These are phyloP conservation scores for Microtus oregoni DNA, from an alignment of 2,113 vertebrate genomes.

Conservation along the genomic window DNA sequence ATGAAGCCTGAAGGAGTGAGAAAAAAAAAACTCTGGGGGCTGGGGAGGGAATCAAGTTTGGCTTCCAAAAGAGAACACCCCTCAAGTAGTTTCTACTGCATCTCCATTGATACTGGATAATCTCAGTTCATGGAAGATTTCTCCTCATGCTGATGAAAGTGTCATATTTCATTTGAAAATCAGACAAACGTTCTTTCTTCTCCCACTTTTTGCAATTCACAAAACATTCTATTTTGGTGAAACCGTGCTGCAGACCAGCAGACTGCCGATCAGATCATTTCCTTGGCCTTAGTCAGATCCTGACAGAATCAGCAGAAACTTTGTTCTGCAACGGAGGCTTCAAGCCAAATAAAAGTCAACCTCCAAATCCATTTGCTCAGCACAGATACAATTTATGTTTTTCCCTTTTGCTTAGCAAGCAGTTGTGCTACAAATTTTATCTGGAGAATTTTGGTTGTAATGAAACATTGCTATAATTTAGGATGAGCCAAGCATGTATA, in stretches of 20 bases:
- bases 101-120: neutral
- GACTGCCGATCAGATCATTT: conserved; percentile 74
- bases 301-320: conserved; percentile 78
- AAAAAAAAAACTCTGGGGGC: neutral
- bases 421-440: conserved; percentile 77
- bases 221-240: conserved; percentile 53
- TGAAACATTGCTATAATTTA: conserved; percentile 81
- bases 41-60: neutral
- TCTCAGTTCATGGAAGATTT: neutral
- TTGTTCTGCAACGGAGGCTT: conserved; percentile 47
- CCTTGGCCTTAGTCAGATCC: conserved; percentile 69
- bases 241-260: conserved; percentile 67
- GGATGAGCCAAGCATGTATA: conserved; percentile 62
- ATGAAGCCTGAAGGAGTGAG: neutral
- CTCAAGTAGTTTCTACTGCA: neutral
- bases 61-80: neutral
- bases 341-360: conserved; percentile 69
- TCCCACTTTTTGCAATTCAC: neutral
- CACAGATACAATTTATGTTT: conserved; percentile 76
- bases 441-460: conserved; percentile 77
- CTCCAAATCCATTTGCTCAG: conserved; percentile 80
- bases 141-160: neutral
- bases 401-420: conserved; percentile 81
- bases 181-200: neutral
- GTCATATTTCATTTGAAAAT: neutral